These are phyloP conservation scores for Philonicus albiceps DNA, from an alignment of 2,888 invertebrate genomes.

Conservation along the genomic window DNA sequence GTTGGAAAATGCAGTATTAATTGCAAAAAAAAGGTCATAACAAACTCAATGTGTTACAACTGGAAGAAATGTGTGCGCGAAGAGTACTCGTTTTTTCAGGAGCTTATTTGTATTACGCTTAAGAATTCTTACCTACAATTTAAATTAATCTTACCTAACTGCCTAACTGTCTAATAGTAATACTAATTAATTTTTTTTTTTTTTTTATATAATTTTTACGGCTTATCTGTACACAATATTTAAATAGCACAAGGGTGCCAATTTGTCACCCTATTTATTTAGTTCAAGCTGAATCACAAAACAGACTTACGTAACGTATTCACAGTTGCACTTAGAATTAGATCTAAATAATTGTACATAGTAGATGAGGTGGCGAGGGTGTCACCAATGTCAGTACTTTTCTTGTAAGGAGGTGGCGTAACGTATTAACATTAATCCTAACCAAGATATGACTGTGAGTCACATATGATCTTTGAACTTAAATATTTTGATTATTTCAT, in stretches of 20 bases:
- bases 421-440: no score
- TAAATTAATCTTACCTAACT: not conserved
- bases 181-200: not conserved
- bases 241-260: not conserved
- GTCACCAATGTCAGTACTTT: not conserved
- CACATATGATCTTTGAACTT: no score
- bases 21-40: not conserved
- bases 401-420: not conserved
- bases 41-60: not conserved
- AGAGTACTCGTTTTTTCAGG: not conserved
- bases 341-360: conserved; percentile 12
- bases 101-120: not conserved
- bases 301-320: not conserved
- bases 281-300: conserved; percentile 14
- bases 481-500: no score
- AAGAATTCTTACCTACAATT: not conserved
- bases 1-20: not conserved
- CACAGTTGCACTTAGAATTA: conserved; percentile 1
- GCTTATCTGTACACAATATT: not conserved
- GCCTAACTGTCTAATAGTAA: not conserved
- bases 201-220: not conserved
- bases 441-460: no score
- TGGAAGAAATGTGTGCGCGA: not conserved
- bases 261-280: not conserved
- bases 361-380: not conserved